phyloP scores from a whole-genome alignment of 2,888 invertebrate genomes.

The Xanthostigma xanthostigma region DNA sequence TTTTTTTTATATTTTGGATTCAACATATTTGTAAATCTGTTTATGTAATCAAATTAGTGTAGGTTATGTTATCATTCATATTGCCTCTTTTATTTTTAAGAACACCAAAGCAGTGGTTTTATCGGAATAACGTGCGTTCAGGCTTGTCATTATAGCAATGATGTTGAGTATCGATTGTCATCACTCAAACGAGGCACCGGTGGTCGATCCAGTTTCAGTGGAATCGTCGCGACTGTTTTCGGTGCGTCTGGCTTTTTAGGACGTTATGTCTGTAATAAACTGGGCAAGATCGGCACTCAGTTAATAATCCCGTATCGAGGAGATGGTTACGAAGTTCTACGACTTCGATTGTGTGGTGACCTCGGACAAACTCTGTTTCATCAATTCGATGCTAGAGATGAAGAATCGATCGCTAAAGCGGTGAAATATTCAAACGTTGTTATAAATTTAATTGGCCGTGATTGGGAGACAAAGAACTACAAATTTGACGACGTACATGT shows the following conservation, averaged over 20 bases:
- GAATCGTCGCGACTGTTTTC: conserved; percentile 95
- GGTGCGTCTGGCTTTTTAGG: conserved; percentile 87
- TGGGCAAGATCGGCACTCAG: conserved; percentile 80
- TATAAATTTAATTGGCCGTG: conserved; percentile 82
- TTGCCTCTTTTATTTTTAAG: conserved; percentile 15
- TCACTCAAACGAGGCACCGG: conserved; percentile 71
- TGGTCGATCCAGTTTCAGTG: conserved; percentile 92
- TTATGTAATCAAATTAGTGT: no score
- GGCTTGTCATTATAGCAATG: conserved; percentile 35
- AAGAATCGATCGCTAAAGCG: conserved; percentile 67
- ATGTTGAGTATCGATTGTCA: conserved; percentile 41
- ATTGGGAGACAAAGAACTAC: conserved; percentile 86
- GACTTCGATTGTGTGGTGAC: conserved; percentile 79
- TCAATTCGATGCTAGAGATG: conserved; percentile 71
- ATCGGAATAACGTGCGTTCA: conserved; percentile 23
- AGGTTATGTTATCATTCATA: neutral
- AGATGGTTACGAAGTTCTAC: conserved; percentile 63
- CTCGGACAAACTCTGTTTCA: conserved; percentile 88
- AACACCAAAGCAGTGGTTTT: conserved; percentile 20
- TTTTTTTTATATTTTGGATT: no score
- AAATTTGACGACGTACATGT: conserved; percentile 76
- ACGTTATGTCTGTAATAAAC: conserved; percentile 68
- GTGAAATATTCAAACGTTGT: conserved; percentile 95
- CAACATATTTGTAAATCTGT: no score
- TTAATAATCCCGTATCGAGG: conserved; percentile 84